Conservation (phyloP, 2,113 vertebrate species). For the Uropsilus gracilis region DNA sequence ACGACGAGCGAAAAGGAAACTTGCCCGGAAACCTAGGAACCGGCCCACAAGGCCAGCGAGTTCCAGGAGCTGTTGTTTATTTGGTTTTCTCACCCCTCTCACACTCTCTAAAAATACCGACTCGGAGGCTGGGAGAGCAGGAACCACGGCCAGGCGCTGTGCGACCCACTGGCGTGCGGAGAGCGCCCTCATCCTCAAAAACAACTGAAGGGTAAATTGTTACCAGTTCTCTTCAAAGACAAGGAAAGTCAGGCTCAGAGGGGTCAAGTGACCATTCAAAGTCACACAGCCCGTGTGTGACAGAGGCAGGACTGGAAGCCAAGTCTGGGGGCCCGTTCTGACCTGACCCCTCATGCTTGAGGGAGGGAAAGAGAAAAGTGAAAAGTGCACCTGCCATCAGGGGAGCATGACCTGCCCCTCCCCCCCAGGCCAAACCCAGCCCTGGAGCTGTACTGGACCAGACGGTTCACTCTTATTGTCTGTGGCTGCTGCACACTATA, state of each 20-base stretch:
- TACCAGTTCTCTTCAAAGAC: constrained; percentile 9
- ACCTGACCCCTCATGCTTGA: too few relatives aligned
- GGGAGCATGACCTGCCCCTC: not conserved
- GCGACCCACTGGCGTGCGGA: not conserved
- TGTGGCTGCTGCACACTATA: not conserved
- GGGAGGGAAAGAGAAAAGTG: not conserved
- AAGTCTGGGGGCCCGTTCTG: not conserved
- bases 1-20: not conserved
- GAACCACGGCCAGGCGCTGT: not conserved
- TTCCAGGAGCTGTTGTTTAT: not conserved
- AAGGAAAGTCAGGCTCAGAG: constrained; percentile 19
- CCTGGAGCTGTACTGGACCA: constrained; percentile 7
- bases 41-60: not conserved
- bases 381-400: not conserved
- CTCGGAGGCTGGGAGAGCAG: not conserved
- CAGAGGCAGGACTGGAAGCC: not conserved
- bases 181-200: not conserved
- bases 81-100: not conserved
- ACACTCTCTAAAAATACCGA: constrained; percentile 4
- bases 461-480: not conserved
- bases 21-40: not conserved
- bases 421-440: not conserved
- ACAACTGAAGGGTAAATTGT: not conserved
- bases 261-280: constrained; percentile 1
- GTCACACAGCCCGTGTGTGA: not conserved